Base-by-base conservation (phyloP, 2,888 invertebrate genomes). In the Drosophila algonquin region DNA sequence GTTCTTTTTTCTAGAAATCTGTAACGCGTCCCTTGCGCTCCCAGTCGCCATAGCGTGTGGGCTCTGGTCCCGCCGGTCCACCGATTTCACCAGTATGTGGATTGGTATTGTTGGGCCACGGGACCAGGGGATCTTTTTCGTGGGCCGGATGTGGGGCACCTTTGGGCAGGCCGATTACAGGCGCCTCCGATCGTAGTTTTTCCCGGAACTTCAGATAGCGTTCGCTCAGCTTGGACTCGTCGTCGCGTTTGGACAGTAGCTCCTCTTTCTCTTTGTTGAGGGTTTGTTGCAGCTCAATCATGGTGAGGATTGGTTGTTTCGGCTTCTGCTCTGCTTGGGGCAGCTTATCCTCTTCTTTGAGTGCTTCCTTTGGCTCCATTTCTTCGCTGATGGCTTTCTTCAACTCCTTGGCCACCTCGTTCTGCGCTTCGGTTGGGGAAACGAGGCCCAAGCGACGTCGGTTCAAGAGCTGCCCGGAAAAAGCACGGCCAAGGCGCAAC, bases 1-100 rank as follows among this genome's bases (percentile, higher is more conserved):
- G n/a, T n/a, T n/a, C n/a, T n/a, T n/a, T n/a, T n/a, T 7, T 40
- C 40, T 93, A 99, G 93, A 99, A 99, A 93, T 99, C 99, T 9
- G 96, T 94, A 32, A 98, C 98, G 90, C 99, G 93, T 69, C 99
- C 99, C 91, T 99, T 99, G 77, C 98, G 94, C 91, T 99, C 99
- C 99, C 99, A 99, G 93, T 99, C 99, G 0, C 99, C 99, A 93
- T 97, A 99, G 84, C 99, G 94, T n/a, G 99, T 99, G 14, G 99
- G 99, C 93, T 99, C 99, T 0, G 98, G 99, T 6, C 99, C 99
- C 82, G 94, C 93, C 0, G 99, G 99, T 0, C 99, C 99, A 46
- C 97, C 97, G 62, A 97, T 93, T 94, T 99, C 99, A 12, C 99
- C 99, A 14, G 99, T 99, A 67, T 94, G 88, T 4, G 98, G 98